Conservation (phyloP, 1,140 invertebrate species). For the Calosoma granatense region DNA sequence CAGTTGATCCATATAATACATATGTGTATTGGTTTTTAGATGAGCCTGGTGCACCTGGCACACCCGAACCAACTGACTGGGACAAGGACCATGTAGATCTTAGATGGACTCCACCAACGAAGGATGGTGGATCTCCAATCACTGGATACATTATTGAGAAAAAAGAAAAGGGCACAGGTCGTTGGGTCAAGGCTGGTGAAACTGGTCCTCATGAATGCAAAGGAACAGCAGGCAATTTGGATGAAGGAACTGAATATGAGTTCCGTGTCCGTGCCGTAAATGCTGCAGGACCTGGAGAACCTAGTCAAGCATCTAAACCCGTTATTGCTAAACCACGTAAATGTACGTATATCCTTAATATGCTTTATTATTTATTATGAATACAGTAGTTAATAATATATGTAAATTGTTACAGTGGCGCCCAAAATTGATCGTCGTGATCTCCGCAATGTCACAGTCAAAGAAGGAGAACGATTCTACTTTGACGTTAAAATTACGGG, state of each 20-base stretch:
- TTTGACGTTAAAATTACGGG: constrained; percentile 77
- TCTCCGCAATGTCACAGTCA: constrained; percentile 63
- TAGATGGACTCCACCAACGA: constrained; percentile 79
- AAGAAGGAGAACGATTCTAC: constrained; percentile 72
- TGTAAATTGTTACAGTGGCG: constrained; percentile 53
- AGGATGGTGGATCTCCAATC: constrained; percentile 87
- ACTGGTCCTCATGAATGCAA: constrained; percentile 65
- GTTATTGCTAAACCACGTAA: constrained; percentile 76
- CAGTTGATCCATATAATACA: not conserved
- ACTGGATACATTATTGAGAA: constrained; percentile 92
- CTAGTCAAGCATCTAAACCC: constrained; percentile 59
- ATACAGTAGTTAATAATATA: constrained; percentile 9
- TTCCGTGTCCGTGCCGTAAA: constrained; percentile 78
- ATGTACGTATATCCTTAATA: constrained; percentile 50
- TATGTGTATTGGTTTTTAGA: constrained; percentile 41
- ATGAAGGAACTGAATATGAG: constrained; percentile 80
- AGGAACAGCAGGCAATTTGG: constrained; percentile 65
- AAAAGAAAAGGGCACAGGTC: constrained; percentile 75
- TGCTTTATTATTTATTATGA: constrained; percentile 14
- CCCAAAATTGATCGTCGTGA: constrained; percentile 84
- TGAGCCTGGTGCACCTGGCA: constrained; percentile 82
- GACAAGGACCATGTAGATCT: constrained; percentile 90
- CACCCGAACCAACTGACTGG: constrained; percentile 85
- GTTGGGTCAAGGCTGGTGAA: constrained; percentile 80
- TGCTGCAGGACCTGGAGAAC: constrained; percentile 68